Base-by-base conservation (phyloP, 2,888 invertebrate genomes). In the Malachius bipustulatus region DNA sequence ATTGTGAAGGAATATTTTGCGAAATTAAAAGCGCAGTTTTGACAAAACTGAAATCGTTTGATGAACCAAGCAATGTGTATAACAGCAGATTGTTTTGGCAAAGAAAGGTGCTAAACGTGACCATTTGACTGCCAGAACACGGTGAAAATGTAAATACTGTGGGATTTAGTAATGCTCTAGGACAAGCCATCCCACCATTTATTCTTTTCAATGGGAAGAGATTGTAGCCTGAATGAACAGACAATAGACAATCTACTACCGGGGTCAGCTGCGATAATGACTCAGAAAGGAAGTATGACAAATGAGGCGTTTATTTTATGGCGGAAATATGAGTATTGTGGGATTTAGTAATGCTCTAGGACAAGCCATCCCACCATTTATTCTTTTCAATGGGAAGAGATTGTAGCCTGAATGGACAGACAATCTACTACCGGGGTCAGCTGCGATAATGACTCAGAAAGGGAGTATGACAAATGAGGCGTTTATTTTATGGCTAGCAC, bases 141-240 rank as follows among this genome's bases (percentile, higher is more conserved):
- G 51, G 36, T 14, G 48, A 51, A 43, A 52, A 47, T 33, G 46
- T 49, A 10, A 47, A 49, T n/a, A 35, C 49, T 4, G 48, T 46
- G 9, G 39, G 34, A 4, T 50, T 47, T 38, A 48, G 39, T 4
- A 52, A 41, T 50, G 49, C 11, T 39, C 38, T 30, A n/a, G n/a
- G n/a, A n/a, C n/a, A n/a, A n/a, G 19, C 38, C 11, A 44, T 50
- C 12, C 50, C 46, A n/a, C 49, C 47, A 3, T 45, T 49, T 42
- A 40, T 50, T 4, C 12, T 49, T 33, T 46, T n/a, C n/a, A n/a
- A n/a, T n/a, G n/a, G n/a, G 4, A 15, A 36, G 27, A 10, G 45
- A 16, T 15, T 34, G 10, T 41, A n/a, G n/a, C n/a, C n/a, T n/a
- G n/a, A n/a, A n/a, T n/a, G n/a, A n/a, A n/a, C n/a, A n/a, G n/a